Evolutionary conservation across 2,113 vertebrate species (phyloP).

Genomic region (Mystacornis crossleyi): DNA sequence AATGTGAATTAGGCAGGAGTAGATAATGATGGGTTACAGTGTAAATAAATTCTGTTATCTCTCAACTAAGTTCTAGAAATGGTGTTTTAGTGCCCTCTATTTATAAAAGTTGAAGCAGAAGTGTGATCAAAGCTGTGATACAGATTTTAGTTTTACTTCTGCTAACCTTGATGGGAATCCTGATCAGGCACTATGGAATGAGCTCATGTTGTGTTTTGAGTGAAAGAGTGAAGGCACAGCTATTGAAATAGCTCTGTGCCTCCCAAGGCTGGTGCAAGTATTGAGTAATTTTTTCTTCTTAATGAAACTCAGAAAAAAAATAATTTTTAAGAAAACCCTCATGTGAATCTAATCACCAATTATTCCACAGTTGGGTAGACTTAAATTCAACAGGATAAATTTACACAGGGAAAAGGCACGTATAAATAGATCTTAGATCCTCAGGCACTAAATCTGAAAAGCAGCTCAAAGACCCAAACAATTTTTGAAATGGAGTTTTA

Average conservation of each 20-base stretch:
- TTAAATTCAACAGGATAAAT: not conserved
- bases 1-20: rapidly evolving
- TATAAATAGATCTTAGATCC: not conserved
- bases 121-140: not conserved
- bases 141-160: not conserved
- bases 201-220: not conserved
- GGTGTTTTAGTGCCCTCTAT: not conserved
- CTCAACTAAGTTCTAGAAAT: not conserved
- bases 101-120: not conserved
- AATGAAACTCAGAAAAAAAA: not conserved
- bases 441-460: not conserved
- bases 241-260: not conserved
- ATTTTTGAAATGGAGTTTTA: not conserved
- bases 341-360: not conserved
- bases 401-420: not conserved
- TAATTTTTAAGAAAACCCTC: not conserved
- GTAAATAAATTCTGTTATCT: not conserved
- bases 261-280: not conserved
- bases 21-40: rapidly evolving
- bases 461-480: not conserved
- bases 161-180: rapidly evolving
- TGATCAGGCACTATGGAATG: not conserved
- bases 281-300: not conserved
- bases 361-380: not conserved
- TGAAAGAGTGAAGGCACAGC: not conserved